Conservation (phyloP, 2,888 invertebrate genomes). For the Liodrosophila aerea region DNA sequence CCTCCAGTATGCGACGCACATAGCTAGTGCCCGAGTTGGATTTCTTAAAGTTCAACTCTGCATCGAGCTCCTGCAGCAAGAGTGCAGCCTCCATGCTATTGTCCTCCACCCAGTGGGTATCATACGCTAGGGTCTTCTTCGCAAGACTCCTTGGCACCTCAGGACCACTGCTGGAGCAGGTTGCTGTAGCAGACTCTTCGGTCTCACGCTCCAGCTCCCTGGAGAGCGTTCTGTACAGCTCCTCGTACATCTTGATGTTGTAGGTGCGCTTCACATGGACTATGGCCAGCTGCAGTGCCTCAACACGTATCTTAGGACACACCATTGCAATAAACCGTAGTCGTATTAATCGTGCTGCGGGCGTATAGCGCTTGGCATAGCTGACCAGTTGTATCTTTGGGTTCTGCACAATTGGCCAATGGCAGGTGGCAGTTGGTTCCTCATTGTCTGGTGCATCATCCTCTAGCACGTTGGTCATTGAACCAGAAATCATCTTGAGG, state of each 20-base stretch:
- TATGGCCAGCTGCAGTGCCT: slow-evolving; percentile 57
- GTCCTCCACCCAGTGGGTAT: slow-evolving; percentile 58
- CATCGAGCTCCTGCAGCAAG: slow-evolving; percentile 62
- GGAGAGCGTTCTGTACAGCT: slow-evolving; percentile 43
- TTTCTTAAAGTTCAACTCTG: slow-evolving; percentile 62
- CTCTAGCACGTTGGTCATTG: slow-evolving; percentile 5
- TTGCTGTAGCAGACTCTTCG: not conserved
- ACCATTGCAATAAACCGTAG: slow-evolving; percentile 61
- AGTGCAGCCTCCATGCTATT: slow-evolving; percentile 60
- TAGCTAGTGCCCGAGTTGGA: slow-evolving; percentile 55
- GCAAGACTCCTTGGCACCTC: not conserved
- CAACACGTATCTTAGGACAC: slow-evolving; percentile 52
- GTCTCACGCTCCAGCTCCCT: slow-evolving; percentile 26
- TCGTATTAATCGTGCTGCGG: slow-evolving; percentile 43
- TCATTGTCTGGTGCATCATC: slow-evolving; percentile 6
- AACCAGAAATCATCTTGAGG: slow-evolving; percentile 37
- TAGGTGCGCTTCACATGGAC: slow-evolving; percentile 59
- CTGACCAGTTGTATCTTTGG: slow-evolving; percentile 40
- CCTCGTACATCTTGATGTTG: slow-evolving; percentile 57
- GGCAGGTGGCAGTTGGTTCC: not conserved
- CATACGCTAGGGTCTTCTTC: slow-evolving; percentile 32
- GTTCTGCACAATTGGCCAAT: slow-evolving; percentile 26
- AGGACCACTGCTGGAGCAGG: slow-evolving; percentile 12
- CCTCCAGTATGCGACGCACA: slow-evolving; percentile 61
- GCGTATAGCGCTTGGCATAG: slow-evolving; percentile 54